A percentile compares a stretch with the other conserved stretches of the same genome.
Evolutionary conservation across 2,888 invertebrate genomes (phyloP).

Genomic region (Chymomyza fuscimana): DNA sequence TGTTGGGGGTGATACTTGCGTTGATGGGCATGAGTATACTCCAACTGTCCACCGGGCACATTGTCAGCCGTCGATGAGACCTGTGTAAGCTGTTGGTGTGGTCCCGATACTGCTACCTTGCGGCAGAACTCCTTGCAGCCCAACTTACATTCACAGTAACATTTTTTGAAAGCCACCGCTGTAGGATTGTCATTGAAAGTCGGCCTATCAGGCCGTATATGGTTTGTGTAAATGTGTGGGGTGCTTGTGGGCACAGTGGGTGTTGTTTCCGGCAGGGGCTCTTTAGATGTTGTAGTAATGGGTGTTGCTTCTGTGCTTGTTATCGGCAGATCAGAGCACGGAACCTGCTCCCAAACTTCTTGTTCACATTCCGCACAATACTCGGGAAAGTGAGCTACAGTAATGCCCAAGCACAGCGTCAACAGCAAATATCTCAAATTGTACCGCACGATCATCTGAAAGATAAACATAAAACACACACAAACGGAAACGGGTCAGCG

Average conservation of each 20-base stretch:
- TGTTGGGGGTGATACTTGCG: slow-evolving; percentile 58
- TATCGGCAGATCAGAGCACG: slow-evolving; percentile 58
- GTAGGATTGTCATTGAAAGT: background rate
- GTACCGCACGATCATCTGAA: slow-evolving; percentile 56
- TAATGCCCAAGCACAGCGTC: slow-evolving; percentile 21
- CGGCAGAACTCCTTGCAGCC: slow-evolving; percentile 76
- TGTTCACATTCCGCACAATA: slow-evolving; percentile 73
- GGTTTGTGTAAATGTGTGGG: slow-evolving; percentile 5
- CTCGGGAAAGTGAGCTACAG: slow-evolving; percentile 46
- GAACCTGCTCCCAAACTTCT: slow-evolving; percentile 75
- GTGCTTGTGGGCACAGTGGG: slow-evolving; percentile 18
- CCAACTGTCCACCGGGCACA: slow-evolving; percentile 58
- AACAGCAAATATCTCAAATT: slow-evolving; percentile 36
- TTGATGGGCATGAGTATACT: slow-evolving; percentile 65
- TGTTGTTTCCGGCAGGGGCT: slow-evolving; percentile 21
- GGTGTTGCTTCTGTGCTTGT: slow-evolving; percentile 17
- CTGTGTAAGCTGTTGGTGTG: slow-evolving; percentile 65
- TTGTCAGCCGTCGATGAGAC: slow-evolving; percentile 55
- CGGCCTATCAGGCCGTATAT: background rate
- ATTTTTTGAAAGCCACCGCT: slow-evolving; percentile 56
- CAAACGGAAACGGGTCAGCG: slow-evolving; percentile 36
- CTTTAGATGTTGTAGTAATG: slow-evolving; percentile 17
- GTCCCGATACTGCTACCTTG: slow-evolving; percentile 54
- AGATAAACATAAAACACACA: slow-evolving; percentile 1
- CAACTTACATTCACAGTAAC: slow-evolving; percentile 73